Base-by-base conservation (phyloP, 1,140 invertebrate genomes). In the Macrotrachela quadricornifera region DNA sequence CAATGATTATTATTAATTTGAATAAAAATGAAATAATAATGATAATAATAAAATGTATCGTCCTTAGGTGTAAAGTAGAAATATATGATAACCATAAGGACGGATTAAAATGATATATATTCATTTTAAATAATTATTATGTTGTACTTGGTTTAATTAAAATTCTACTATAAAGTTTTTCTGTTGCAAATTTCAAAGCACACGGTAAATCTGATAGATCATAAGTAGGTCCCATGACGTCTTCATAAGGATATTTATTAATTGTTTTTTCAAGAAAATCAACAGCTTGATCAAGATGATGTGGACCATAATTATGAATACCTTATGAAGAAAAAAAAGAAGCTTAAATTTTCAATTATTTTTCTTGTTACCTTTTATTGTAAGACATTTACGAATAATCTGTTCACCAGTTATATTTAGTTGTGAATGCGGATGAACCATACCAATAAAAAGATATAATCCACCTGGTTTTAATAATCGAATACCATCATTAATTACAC, bases 361-460 rank as follows among this genome's bases (percentile, higher is more conserved):
- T 30, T 30, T 30, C 21, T 2, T 30, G 3, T 30, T 30, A 30
- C 21, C 21, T 30, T 38, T 49, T 18, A 54, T 30, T 15, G 47
- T 49, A 17, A 57, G 38, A 16, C 51, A 54, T 49, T 57, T 57
- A 4, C 56, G 14, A 30, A 57, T 57, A 16, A 57, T 49, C 41
- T 57, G 46, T 39, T 57, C 51, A 16, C 50, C 50, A 30, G 41
- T 50, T 6, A 57, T 45, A 11, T 49, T 36, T 12, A 57, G 43
- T 10, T n/a, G 1, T 14, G 56, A 41, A 39, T 54, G 38, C 13
- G 56, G 46, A 17, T 49, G 47, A 9, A 57, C 56, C 50, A 57
- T 53, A 16, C 56, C 56, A 37, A 50, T 42, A 48, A 57, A 44
- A n/a, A 57, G 39, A 39, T 54, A 54, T 11, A 46, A 41, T 14